Percentiles rank a stretch among this genome's conserved stretches.
Evolutionary conservation across 2,797 vertebrate species (phyloP).

Genomic region (Urosaurus nigricauda): DNA sequence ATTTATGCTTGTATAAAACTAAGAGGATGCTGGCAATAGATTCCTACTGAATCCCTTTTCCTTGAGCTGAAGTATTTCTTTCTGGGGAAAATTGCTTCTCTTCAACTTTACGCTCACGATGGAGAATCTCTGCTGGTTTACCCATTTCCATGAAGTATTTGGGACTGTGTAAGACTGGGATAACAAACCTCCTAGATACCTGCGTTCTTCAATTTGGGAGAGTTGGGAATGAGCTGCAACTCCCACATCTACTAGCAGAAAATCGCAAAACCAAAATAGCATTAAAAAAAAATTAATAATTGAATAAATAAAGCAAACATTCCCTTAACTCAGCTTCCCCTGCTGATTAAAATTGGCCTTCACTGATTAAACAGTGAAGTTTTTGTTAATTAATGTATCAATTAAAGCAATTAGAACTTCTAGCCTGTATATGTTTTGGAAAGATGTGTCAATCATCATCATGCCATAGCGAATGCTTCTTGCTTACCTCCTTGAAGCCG

Average conservation of each 20-base stretch:
- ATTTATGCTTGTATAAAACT: no score
- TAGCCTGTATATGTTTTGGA: background rate
- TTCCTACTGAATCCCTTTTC: no score
- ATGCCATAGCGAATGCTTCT: conserved; percentile 10
- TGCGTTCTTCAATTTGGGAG: background rate
- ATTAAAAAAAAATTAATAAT: background rate
- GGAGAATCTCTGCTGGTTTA: background rate
- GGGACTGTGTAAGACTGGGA: background rate
- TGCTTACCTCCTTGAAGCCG: conserved; percentile 89
- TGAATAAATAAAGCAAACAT: no score
- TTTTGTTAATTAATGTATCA: background rate
- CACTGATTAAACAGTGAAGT: conserved; percentile 4
- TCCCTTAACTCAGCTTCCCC: background rate
- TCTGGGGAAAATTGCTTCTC: background rate
- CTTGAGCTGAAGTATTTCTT: background rate
- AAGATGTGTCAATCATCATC: background rate
- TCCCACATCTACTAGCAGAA: background rate
- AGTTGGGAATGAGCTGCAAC: background rate
- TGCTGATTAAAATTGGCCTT: background rate
- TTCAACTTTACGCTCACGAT: background rate
- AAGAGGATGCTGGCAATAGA: no score
- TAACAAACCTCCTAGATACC: background rate
- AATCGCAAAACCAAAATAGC: background rate
- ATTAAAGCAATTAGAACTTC: background rate
- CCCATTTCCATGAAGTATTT: background rate